Evolutionary conservation across 2,797 vertebrate genomes (phyloP).

Genomic region (Phrynocephalus vlangalii): DNA sequence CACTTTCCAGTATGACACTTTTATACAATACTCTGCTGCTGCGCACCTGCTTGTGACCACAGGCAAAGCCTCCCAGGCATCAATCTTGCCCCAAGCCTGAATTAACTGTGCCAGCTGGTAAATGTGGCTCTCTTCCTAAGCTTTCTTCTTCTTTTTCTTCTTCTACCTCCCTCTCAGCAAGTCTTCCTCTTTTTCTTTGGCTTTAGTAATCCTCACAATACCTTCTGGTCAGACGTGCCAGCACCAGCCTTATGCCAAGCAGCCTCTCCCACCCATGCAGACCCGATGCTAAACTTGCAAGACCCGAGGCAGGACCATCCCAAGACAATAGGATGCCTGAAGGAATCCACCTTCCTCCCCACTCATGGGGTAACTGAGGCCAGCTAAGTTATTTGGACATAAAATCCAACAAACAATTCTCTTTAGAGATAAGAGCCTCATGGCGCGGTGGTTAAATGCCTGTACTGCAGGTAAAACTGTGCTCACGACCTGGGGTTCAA

Average conservation of each 20-base stretch:
- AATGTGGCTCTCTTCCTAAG: neutral
- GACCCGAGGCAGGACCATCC: neutral
- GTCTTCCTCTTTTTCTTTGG: neutral
- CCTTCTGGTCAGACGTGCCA: neutral
- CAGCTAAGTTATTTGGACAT: neutral
- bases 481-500: too few relatives aligned
- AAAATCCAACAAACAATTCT: neutral
- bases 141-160: neutral
- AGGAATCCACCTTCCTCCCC: neutral
- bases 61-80: neutral
- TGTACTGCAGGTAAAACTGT: too few relatives aligned
- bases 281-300: neutral
- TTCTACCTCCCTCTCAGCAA: slow-evolving; percentile 1
- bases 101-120: neutral
- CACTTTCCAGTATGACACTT: slow-evolving; percentile 1
- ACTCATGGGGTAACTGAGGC: neutral
- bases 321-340: neutral
- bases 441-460: too few relatives aligned
- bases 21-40: neutral
- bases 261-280: neutral
- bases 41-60: neutral
- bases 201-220: slow-evolving; percentile 16
- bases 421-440: too few relatives aligned
- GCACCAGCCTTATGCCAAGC: neutral
- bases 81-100: slow-evolving; percentile 18